phyloP scores from a whole-genome alignment of 2,888 invertebrate species.

The Drosophila vallismaia region DNA sequence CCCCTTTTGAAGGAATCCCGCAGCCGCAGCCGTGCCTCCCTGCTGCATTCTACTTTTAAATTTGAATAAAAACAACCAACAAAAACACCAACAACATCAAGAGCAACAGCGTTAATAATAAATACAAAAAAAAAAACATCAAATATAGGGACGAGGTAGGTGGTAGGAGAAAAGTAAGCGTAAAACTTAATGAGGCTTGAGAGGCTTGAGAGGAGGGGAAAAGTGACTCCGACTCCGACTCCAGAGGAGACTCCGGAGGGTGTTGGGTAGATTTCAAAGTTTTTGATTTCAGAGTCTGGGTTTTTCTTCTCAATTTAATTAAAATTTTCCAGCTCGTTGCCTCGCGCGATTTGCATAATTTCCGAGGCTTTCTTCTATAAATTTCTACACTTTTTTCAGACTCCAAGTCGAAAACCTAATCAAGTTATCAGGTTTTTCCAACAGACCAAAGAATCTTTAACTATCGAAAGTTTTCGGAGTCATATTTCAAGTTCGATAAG shows the following conservation, averaged over 20 bases:
- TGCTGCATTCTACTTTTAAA: conserved; percentile 63
- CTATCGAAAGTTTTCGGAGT: too few relatives aligned
- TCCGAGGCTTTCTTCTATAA: conserved; percentile 52
- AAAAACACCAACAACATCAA: conserved; percentile 30
- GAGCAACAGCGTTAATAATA: conserved; percentile 39
- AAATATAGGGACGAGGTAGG: conserved; percentile 16
- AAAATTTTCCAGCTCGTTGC: conserved; percentile 74
- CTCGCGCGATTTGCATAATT: conserved; percentile 69
- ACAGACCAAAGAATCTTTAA: conserved; percentile 5
- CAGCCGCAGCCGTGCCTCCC: conserved; percentile 4
- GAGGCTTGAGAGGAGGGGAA: conserved; percentile 61
- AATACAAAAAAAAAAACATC: conserved; percentile 42
- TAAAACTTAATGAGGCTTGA: conserved; percentile 73
- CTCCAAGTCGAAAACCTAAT: conserved; percentile 27
- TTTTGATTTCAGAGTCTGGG: conserved; percentile 44
- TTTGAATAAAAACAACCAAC: conserved; percentile 74
- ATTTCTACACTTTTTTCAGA: conserved; percentile 12
- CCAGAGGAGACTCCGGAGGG: conserved; percentile 19
- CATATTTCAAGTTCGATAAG: not conserved
- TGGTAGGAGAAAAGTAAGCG: conserved; percentile 51
- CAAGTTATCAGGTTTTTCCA: conserved; percentile 7
- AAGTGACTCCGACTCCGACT: not conserved
- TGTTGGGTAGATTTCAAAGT: conserved; percentile 30
- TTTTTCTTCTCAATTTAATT: conserved; percentile 67
- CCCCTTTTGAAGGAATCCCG: not conserved